Evolutionary conservation across 2,888 invertebrate species (phyloP).

Genomic region (Pasiphila rectangulata): DNA sequence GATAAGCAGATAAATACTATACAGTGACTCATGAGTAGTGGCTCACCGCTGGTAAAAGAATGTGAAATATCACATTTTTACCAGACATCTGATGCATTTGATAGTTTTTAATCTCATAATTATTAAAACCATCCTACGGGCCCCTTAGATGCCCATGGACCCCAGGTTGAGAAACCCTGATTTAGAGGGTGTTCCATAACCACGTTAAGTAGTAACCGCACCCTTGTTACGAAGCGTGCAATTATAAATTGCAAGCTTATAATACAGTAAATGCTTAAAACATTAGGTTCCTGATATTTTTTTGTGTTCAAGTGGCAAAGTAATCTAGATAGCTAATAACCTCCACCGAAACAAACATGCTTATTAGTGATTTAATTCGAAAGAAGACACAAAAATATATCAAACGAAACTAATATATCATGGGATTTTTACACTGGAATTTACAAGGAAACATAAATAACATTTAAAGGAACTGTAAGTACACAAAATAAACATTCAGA

Average conservation of each 20-base stretch:
- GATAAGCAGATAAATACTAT: too few species aligned
- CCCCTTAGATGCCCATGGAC: too few species aligned
- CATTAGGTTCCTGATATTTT: constrained; percentile 13
- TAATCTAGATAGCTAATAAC: constrained; percentile 1
- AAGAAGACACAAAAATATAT: constrained; percentile 22
- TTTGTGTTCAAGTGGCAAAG: constrained; percentile 12
- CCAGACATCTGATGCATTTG: too few species aligned
- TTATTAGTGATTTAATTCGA: constrained; percentile 1
- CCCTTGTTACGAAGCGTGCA: constrained; percentile 41
- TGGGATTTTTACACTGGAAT: constrained; percentile 11
- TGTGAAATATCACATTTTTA: too few species aligned
- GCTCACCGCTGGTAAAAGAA: too few species aligned
- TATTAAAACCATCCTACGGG: too few species aligned
- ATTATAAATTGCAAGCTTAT: constrained; percentile 21
- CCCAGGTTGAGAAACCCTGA: too few species aligned
- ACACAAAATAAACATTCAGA: constrained; percentile 1
- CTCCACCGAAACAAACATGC: constrained; percentile 13
- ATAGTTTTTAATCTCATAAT: too few species aligned
- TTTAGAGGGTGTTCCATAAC: constrained; percentile 55
- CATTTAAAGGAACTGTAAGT: not conserved
- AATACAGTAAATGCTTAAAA: constrained; percentile 25
- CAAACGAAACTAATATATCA: constrained; percentile 4
- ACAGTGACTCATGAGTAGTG: too few species aligned
- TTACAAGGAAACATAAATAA: not conserved
- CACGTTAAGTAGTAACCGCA: constrained; percentile 57